phyloP scores from a whole-genome alignment of 1,140 invertebrate genomes.

The Aphidius ervi region DNA sequence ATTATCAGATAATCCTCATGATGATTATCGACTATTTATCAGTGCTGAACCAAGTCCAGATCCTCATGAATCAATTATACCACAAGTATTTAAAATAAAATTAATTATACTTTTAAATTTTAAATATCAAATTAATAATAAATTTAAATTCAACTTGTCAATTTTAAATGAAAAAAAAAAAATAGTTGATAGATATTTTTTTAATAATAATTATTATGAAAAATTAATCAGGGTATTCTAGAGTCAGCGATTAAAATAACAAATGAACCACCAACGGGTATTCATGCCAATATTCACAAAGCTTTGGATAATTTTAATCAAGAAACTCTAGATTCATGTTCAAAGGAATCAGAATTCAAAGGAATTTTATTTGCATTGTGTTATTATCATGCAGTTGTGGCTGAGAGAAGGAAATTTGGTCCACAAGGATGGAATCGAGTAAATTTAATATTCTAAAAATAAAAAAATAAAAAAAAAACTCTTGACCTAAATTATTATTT shows the following conservation, averaged over 20 bases:
- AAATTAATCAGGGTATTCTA: slow-evolving; percentile 68
- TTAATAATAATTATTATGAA: slow-evolving; percentile 5
- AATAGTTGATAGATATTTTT: neutral
- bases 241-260: slow-evolving; percentile 95
- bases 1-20: slow-evolving; percentile 63
- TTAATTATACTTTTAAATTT: neutral
- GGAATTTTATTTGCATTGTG: slow-evolving; percentile 87
- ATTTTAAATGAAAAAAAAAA: neutral
- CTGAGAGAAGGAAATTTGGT: slow-evolving; percentile 89
- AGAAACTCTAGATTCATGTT: slow-evolving; percentile 88
- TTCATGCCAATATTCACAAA: slow-evolving; percentile 91
- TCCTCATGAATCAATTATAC: slow-evolving; percentile 64
- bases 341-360: slow-evolving; percentile 93
- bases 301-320: slow-evolving; percentile 91
- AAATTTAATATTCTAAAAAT: slow-evolving; percentile 22
- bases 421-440: slow-evolving; percentile 91
- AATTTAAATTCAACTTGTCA: neutral
- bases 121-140: too few relatives aligned
- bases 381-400: slow-evolving; percentile 94
- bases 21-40: slow-evolving; percentile 60
- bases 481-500: neutral
- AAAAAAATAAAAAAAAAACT: neutral
- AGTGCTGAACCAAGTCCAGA: slow-evolving; percentile 65
- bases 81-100: slow-evolving; percentile 49
- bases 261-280: slow-evolving; percentile 92